Evolutionary conservation across 2,113 vertebrate genomes (phyloP).

Genomic region (Pelecanoides urinatrix): DNA sequence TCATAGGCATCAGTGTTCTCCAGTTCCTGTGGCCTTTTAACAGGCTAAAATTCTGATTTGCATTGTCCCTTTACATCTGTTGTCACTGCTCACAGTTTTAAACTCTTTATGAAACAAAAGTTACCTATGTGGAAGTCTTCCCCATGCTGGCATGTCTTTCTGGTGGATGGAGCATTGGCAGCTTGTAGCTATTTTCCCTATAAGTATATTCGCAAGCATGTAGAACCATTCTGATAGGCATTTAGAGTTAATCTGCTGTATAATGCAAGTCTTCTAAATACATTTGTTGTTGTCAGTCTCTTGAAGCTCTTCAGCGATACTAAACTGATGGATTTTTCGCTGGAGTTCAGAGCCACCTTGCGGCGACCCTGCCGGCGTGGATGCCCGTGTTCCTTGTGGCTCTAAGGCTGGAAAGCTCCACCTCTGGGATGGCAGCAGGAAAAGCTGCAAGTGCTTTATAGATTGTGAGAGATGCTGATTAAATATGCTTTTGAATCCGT

Average conservation of each 20-base stretch:
- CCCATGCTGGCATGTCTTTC: not conserved
- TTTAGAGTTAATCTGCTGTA: fast-evolving
- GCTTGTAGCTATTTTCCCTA: not conserved
- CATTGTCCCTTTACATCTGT: not conserved
- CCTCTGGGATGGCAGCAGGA: not conserved
- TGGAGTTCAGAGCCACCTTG: conserved; percentile 25
- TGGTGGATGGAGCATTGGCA: not conserved
- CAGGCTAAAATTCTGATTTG: not conserved
- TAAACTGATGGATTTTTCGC: not conserved
- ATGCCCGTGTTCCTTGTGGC: fast-evolving
- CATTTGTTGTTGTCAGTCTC: not conserved
- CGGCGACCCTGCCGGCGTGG: not conserved
- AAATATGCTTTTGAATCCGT: not conserved
- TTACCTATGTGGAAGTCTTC: not conserved
- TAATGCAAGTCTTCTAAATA: not conserved
- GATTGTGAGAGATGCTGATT: not conserved
- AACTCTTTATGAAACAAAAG: not conserved
- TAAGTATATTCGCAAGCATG: not conserved
- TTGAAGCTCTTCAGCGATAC: not conserved
- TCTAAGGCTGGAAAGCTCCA: not conserved
- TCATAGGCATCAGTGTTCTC: not conserved
- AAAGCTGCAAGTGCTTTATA: not conserved
- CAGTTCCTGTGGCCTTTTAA: not conserved
- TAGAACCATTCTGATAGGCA: not conserved
- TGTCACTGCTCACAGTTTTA: not conserved